phyloP scores from a whole-genome alignment of 2,888 invertebrate species.

The Drosophila meridionalis region DNA sequence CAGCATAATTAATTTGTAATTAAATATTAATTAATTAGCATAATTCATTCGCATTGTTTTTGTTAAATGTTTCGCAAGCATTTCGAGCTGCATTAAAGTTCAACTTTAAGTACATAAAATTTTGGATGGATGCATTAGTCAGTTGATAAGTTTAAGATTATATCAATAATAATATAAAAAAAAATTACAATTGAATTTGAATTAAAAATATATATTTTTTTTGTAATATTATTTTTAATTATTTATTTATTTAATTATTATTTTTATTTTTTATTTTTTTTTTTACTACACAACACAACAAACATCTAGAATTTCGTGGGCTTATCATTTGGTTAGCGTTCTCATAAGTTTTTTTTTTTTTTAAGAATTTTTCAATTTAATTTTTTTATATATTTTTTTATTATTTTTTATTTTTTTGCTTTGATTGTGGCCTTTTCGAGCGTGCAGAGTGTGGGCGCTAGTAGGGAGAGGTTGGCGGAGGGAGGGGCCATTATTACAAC shows the following conservation, averaged over 20 bases:
- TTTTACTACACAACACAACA: constrained; percentile 48
- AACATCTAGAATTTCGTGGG: constrained; percentile 40
- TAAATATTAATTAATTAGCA: constrained; percentile 21
- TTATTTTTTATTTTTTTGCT: constrained; percentile 14
- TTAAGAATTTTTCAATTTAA: constrained; percentile 6
- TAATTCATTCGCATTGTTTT: constrained; percentile 23
- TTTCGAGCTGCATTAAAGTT: constrained; percentile 53
- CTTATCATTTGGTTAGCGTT: constrained; percentile 24
- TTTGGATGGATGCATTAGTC: constrained; percentile 66
- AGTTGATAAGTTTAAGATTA: constrained; percentile 51
- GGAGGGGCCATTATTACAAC: constrained; percentile 64
- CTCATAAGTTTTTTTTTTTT: constrained; percentile 20
- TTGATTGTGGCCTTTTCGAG: constrained; percentile 53
- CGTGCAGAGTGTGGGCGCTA: background rate
- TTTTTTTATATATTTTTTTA: constrained; percentile 15
- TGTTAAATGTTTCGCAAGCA: constrained; percentile 28
- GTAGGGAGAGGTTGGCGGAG: background rate
- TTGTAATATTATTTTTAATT: background rate
- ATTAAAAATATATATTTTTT: constrained; percentile 12
- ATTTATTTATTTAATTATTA: background rate
- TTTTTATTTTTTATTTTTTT: constrained; percentile 10
- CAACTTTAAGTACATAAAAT: constrained; percentile 60
- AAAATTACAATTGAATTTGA: constrained; percentile 3
- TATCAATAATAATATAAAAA: constrained; percentile 5
- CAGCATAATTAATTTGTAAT: constrained; percentile 37